Conservation (phyloP, 1,140 invertebrate species). For the Bombus huntii region DNA sequence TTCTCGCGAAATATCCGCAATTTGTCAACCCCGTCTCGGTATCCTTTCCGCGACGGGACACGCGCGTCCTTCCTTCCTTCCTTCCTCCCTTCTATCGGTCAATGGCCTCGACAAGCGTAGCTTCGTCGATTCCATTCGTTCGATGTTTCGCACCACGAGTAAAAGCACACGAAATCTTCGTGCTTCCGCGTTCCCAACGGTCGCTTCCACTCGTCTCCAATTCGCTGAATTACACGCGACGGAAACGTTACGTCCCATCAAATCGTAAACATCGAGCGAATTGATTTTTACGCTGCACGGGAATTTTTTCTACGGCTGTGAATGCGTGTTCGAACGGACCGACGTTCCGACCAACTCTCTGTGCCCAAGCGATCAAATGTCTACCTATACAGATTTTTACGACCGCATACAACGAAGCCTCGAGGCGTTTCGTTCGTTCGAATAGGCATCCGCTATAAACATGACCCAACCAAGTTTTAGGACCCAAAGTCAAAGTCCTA, state of each 20-base stretch:
- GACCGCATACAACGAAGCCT: too few relatives aligned
- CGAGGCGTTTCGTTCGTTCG: too few relatives aligned
- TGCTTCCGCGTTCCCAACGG: neutral
- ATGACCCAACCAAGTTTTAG: too few relatives aligned
- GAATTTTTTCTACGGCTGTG: too few relatives aligned
- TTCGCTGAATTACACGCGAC: neutral
- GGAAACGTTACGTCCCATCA: neutral
- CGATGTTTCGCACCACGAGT: neutral
- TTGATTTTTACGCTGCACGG: too few relatives aligned
- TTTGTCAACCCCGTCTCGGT: neutral
- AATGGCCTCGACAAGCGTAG: neutral
- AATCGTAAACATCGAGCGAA: neutral
- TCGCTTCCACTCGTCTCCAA: neutral
- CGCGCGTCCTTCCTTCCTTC: neutral
- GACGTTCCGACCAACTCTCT: too few relatives aligned
- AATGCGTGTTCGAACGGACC: too few relatives aligned
- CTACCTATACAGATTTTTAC: too few relatives aligned
- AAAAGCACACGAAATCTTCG: neutral
- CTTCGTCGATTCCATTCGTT: neutral
- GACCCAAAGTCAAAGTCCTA: too few relatives aligned
- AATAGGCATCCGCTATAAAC: too few relatives aligned
- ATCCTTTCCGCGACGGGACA: slow-evolving; percentile 2
- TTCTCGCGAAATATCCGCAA: neutral
- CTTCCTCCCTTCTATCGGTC: neutral
- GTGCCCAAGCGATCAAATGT: too few relatives aligned